phyloP scores from a whole-genome alignment of 2,888 invertebrate genomes.

The Platerodrilus igneus region DNA sequence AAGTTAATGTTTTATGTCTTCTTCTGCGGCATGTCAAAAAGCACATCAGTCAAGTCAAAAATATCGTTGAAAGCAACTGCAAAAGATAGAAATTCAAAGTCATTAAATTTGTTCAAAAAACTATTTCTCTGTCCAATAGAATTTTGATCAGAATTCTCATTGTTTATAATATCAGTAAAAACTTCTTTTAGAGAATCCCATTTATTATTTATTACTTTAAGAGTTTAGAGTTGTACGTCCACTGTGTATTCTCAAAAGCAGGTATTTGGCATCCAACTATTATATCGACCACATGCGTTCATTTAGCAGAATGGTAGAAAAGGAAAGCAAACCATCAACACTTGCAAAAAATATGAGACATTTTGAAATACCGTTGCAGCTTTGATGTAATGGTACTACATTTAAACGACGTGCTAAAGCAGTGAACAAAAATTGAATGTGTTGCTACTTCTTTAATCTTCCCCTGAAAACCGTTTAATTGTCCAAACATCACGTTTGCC shows the following conservation, averaged over 20 bases:
- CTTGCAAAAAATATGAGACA: slow-evolving; percentile 30
- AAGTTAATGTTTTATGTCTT: slow-evolving; percentile 25
- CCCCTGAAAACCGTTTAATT: no score
- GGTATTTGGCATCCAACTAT: background rate
- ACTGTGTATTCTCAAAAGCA: slow-evolving; percentile 14
- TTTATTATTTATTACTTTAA: slow-evolving; percentile 19
- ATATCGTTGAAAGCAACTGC: slow-evolving; percentile 24
- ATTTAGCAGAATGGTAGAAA: slow-evolving; percentile 25
- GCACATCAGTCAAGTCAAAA: slow-evolving; percentile 22
- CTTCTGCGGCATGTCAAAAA: slow-evolving; percentile 22
- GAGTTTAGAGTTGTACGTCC: slow-evolving; percentile 24
- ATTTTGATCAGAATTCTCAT: slow-evolving; percentile 19
- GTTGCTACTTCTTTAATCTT: slow-evolving; percentile 23
- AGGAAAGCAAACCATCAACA: slow-evolving; percentile 23
- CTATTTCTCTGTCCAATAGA: slow-evolving; percentile 20
- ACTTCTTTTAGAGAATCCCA: slow-evolving; percentile 26
- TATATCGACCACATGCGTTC: slow-evolving; percentile 5
- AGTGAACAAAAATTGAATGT: slow-evolving; percentile 22
- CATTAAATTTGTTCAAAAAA: slow-evolving; percentile 25
- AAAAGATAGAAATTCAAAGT: slow-evolving; percentile 28
- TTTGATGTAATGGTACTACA: slow-evolving; percentile 22
- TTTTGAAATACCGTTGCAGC: slow-evolving; percentile 14
- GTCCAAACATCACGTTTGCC: slow-evolving; percentile 19
- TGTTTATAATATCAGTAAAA: slow-evolving; percentile 20
- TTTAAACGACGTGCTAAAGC: slow-evolving; percentile 26